Conservation (phyloP, 2,797 vertebrate species). For the Hydrocynus forskahlii region DNA sequence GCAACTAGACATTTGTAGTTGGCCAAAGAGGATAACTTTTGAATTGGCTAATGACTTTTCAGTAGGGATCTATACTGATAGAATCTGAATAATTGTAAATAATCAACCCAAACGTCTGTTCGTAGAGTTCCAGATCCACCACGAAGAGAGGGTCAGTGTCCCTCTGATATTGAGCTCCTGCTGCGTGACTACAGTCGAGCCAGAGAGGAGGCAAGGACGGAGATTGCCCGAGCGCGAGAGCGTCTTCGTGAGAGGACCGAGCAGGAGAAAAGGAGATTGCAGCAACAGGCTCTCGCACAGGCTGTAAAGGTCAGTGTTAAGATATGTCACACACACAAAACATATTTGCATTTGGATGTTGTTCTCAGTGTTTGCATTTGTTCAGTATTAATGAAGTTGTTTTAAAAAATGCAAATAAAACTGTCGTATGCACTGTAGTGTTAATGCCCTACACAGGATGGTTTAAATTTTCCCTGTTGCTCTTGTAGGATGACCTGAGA, state of each 20-base stretch:
- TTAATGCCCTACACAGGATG: background rate
- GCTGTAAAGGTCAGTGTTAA: slow-evolving; percentile 78
- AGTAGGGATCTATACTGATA: too few species aligned
- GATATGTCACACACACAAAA: background rate
- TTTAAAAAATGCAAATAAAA: background rate
- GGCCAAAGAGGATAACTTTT: too few species aligned
- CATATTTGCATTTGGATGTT: background rate
- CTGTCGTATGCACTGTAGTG: background rate
- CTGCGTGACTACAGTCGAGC: slow-evolving; percentile 89
- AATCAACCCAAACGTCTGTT: slow-evolving; percentile 12
- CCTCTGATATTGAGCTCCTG: slow-evolving; percentile 88
- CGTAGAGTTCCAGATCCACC: slow-evolving; percentile 75
- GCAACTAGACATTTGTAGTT: too few species aligned
- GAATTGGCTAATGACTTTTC: too few species aligned
- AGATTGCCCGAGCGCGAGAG: slow-evolving; percentile 88
- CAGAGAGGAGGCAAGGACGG: slow-evolving; percentile 87
- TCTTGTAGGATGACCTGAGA: slow-evolving; percentile 84
- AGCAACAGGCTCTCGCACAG: slow-evolving; percentile 82
- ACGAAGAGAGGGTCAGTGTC: slow-evolving; percentile 69
- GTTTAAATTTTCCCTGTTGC: background rate
- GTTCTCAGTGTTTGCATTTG: background rate
- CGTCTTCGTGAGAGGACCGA: slow-evolving; percentile 86
- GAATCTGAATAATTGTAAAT: background rate
- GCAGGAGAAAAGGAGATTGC: slow-evolving; percentile 88
- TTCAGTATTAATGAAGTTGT: background rate